A percentile compares a stretch with the other conserved stretches of the same genome.
Conservation (phyloP, 2,797 vertebrate genomes). For the Apodemus agrarius region DNA sequence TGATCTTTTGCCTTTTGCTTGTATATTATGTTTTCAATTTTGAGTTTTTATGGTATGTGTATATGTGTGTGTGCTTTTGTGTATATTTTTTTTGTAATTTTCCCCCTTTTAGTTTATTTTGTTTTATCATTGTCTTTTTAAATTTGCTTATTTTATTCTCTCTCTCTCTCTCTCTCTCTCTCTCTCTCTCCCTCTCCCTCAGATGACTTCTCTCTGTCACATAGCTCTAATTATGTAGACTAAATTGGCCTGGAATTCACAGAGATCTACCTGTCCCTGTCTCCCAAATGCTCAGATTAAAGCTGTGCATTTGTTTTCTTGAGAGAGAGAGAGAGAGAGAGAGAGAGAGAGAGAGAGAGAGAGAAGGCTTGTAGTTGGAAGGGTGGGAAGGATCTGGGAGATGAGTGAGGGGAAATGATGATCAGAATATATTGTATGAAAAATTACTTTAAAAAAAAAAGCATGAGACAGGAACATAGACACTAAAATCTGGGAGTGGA, state of each 20-base stretch:
- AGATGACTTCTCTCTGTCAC: neutral
- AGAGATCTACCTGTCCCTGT: neutral
- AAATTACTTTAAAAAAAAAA: neutral
- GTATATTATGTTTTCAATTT: neutral
- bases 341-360: too few species aligned
- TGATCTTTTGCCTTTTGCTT: neutral
- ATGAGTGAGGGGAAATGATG: neutral
- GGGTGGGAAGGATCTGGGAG: neutral
- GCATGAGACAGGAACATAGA: neutral
- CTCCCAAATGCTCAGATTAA: too few species aligned
- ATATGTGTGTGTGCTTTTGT: neutral
- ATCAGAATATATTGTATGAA: neutral
- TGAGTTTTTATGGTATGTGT: neutral
- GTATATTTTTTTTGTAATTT: neutral
- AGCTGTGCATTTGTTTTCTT: neutral
- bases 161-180: too few species aligned
- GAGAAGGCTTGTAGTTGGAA: neutral
- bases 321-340: too few species aligned
- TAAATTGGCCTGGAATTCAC: neutral
- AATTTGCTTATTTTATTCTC: neutral
- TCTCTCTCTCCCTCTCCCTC: neutral
- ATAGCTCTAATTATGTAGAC: neutral
- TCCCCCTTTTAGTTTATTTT: neutral
- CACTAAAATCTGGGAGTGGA: conserved; percentile 8
- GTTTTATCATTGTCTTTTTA: neutral